phyloP scores from a whole-genome alignment of 2,797 vertebrate genomes.

The Pteropus rufus region DNA sequence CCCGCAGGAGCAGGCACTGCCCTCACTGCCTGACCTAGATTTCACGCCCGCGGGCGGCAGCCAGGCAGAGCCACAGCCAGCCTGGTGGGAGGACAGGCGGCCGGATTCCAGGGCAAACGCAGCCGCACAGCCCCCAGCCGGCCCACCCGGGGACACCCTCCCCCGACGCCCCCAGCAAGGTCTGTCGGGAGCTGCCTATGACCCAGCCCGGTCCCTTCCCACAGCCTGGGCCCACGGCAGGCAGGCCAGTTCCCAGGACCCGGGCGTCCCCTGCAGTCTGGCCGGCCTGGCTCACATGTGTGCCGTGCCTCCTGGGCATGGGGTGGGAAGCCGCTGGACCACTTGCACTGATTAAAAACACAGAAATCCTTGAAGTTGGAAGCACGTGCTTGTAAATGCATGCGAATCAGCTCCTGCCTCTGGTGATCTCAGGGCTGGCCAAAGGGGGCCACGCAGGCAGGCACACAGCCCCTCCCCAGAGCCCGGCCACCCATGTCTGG shows the following conservation, averaged over 20 bases:
- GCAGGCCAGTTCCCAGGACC: background rate
- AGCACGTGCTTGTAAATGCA: background rate
- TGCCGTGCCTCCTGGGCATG: rapidly evolving
- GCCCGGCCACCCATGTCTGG: rapidly evolving
- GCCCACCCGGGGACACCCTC: background rate
- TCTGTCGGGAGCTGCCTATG: rapidly evolving
- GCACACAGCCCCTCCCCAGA: background rate
- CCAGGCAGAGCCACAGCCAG: background rate
- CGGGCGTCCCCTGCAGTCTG: too few species aligned
- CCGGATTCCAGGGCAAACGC: background rate
- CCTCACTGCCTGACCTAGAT: conserved; percentile 59
- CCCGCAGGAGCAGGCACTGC: background rate
- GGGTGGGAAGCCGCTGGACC: background rate
- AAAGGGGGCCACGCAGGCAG: background rate
- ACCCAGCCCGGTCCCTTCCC: background rate
- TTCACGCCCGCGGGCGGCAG: background rate
- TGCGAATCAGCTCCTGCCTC: background rate
- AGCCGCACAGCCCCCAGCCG: rapidly evolving
- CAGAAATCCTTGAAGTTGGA: background rate
- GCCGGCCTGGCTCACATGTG: background rate
- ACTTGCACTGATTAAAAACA: background rate
- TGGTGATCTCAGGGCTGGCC: background rate
- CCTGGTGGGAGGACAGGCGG: background rate
- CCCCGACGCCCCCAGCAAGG: background rate
- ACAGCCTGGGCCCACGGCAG: background rate